These are phyloP conservation scores for Vanessa atalanta DNA, from an alignment of 1,140 invertebrate species.

Conservation along the genomic window DNA sequence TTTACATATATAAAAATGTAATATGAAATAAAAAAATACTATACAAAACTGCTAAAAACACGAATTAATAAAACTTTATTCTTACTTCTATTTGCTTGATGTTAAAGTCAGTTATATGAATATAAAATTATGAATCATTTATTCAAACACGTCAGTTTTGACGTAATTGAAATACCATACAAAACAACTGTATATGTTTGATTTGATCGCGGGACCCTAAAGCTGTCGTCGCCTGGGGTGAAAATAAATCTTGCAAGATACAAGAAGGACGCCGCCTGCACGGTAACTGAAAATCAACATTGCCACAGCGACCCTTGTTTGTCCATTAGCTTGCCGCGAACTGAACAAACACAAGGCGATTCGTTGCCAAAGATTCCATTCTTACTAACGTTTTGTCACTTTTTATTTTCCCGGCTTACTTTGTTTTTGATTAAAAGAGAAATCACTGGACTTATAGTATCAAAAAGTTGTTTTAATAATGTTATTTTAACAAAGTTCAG, in stretches of 20 bases:
- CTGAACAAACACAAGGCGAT: conserved; percentile 63
- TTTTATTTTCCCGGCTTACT: conserved; percentile 34
- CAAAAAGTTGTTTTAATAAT: no score
- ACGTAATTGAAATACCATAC: not conserved
- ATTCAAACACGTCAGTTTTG: not conserved
- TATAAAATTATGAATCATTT: no score
- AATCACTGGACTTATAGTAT: not conserved
- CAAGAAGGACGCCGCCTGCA: conserved; percentile 53
- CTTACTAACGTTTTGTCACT: conserved; percentile 45
- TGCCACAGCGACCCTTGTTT: conserved; percentile 65
- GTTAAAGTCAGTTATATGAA: no score
- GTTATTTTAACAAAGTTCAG: no score
- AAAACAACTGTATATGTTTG: conserved; percentile 12
- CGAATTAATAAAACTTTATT: no score
- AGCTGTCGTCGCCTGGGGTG: conserved; percentile 42
- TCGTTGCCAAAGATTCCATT: conserved; percentile 56
- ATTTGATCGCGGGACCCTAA: conserved; percentile 26
- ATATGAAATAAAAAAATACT: no score
- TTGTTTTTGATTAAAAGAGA: conserved; percentile 20
- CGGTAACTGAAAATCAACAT: conserved; percentile 73
- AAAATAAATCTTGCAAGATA: conserved; percentile 67
- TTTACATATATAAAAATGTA: no score
- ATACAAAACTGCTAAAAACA: no score
- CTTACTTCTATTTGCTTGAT: no score
- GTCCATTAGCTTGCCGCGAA: conserved; percentile 69